Evolutionary conservation across 2,888 invertebrate genomes (phyloP), one percentile per base, ranked within the genome.

Genomic region (Plusia festucae): DNA sequence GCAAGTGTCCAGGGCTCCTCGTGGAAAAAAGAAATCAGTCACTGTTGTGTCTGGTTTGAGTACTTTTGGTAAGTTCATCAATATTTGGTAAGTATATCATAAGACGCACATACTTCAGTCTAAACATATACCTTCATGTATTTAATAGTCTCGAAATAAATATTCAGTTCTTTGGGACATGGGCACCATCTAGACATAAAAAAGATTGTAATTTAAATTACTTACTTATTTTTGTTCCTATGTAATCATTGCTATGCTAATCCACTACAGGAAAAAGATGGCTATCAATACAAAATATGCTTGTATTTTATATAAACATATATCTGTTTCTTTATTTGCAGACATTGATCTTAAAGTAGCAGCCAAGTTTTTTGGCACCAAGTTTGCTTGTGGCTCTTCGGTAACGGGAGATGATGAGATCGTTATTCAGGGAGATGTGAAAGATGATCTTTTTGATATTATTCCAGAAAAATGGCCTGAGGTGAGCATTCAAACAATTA

Each of bases 351-450:
- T 99, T 69, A 99, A 99, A 95, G 98, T 98, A 74, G 99, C 99
- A 61, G 98, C 99, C 32, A 99, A 99, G 91, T 99, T 98, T 90
- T 99, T 99, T 95, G 99, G 99, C 49, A 98, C 98, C 65, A 98
- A 98, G 92, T 99, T 99, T 95, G 99, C 99, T 6, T 99, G 99
- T 93, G 99, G 99, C n/a, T 99, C 99, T 8, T 99, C 99, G 11
- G 99, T 99, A 0, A 99, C 99, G 32, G 99, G 99, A 7, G 99
- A 99, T 79, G 99, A 99, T 96, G 99, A 99, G 94, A 99, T 99
- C 88, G 99, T 99, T 53, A 99, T 99, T 88, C 99, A 99, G 93
- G 99, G 99, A 61, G 99, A 99, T 94, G 99, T 99, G 0, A 99
- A 99, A 93, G 99, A 99, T 95, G 99, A 99, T 83, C 95, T 99